These are phyloP conservation scores for Phocides pigmalion DNA, from an alignment of 1,140 invertebrate species.

Conservation along the genomic window DNA sequence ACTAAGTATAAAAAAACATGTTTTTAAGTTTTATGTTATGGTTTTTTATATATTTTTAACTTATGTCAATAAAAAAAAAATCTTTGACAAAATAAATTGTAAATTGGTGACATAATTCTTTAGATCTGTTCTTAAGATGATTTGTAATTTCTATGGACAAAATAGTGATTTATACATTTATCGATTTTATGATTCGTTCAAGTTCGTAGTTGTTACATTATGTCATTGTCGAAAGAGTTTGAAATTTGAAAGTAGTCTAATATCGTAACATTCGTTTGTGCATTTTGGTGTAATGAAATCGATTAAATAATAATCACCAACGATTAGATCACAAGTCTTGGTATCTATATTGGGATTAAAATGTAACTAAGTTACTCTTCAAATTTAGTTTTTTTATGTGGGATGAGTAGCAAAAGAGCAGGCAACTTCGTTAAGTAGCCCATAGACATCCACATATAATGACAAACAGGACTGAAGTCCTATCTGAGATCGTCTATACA, in stretches of 20 bases:
- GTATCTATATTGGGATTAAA: constrained; percentile 4
- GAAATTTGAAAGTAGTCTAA: background rate
- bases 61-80: no score
- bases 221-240: background rate
- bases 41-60: no score
- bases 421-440: no score
- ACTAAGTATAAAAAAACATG: no score
- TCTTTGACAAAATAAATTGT: no score
- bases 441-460: no score
- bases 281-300: background rate
- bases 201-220: background rate
- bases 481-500: no score
- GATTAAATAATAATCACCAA: constrained; percentile 8
- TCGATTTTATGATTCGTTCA: background rate
- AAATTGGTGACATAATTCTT: background rate
- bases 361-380: no score
- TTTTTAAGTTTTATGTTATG: no score
- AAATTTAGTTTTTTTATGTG: no score
- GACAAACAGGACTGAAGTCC: no score
- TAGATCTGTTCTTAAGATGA: constrained; percentile 3
- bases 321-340: constrained; percentile 8
- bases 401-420: no score
- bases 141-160: constrained; percentile 11
- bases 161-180: background rate
- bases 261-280: background rate